Conservation (phyloP, 2,888 invertebrate genomes). For the Eristalinus sepulchralis region DNA sequence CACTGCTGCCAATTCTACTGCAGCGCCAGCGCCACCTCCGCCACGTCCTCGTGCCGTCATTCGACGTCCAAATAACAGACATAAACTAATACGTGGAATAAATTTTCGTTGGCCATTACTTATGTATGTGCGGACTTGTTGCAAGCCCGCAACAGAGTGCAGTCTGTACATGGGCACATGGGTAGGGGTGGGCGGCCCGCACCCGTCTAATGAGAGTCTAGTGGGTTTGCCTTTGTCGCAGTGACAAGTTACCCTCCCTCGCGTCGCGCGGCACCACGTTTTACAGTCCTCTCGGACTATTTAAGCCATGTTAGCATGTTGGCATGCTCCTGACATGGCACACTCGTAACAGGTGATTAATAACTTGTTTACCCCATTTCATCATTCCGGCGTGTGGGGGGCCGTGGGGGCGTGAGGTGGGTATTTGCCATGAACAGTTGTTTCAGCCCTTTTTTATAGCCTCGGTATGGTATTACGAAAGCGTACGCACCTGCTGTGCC, state of each 20-base stretch:
- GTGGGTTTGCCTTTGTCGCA: constrained; percentile 53
- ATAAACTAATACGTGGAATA: constrained; percentile 67
- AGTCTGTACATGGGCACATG: background rate
- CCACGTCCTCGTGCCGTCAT: constrained; percentile 30
- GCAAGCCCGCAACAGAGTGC: constrained; percentile 62
- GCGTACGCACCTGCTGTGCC: constrained; percentile 57
- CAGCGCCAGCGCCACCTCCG: constrained; percentile 2
- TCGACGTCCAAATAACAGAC: constrained; percentile 62
- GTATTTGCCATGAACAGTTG: constrained; percentile 38
- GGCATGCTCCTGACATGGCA: constrained; percentile 53
- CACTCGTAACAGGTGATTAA: constrained; percentile 72
- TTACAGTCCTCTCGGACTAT: constrained; percentile 13
- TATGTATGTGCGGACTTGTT: constrained; percentile 59
- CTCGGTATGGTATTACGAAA: constrained; percentile 37
- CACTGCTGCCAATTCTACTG: constrained; percentile 1
- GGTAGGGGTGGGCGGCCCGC: background rate
- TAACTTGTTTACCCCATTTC: constrained; percentile 71
- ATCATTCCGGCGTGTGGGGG: constrained; percentile 35
- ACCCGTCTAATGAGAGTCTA: constrained; percentile 13
- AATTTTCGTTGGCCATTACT: constrained; percentile 53
- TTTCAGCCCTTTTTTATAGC: constrained; percentile 56
- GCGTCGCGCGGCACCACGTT: background rate
- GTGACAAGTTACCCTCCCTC: constrained; percentile 47
- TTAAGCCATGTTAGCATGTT: constrained; percentile 60
- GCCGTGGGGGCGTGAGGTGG: background rate